Percentiles rank a stretch among this genome's conserved stretches.
phyloP scores from a whole-genome alignment of 2,797 vertebrate genomes.

The Sebastes taczanowskii region DNA sequence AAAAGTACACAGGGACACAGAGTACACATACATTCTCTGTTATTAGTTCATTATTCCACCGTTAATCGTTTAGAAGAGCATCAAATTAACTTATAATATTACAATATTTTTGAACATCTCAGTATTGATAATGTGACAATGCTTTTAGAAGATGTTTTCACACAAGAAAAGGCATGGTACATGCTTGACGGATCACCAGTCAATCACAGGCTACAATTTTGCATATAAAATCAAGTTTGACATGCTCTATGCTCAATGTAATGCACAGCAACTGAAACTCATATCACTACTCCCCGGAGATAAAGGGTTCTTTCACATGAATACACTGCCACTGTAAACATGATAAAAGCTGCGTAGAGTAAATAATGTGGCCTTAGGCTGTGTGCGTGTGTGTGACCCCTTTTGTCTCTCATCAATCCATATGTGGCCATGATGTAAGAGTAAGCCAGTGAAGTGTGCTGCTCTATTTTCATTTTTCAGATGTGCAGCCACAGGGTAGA shows the following conservation, averaged over 20 bases:
- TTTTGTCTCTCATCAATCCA: slow-evolving; percentile 61
- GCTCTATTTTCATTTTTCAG: slow-evolving; percentile 52
- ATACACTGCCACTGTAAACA: slow-evolving; percentile 9
- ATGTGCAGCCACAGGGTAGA: slow-evolving; percentile 33
- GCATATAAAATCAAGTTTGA: neutral
- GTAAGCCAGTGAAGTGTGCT: slow-evolving; percentile 26
- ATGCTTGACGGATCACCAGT: neutral
- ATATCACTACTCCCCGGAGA: neutral
- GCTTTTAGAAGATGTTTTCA: neutral
- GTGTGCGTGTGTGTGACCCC: slow-evolving; percentile 36
- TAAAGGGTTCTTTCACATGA: slow-evolving; percentile 16
- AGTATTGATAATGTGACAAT: neutral
- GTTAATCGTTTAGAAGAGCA: neutral
- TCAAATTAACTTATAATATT: neutral
- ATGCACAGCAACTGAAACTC: neutral
- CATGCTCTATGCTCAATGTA: neutral
- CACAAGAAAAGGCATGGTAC: neutral
- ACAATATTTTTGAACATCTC: neutral
- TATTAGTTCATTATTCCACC: neutral
- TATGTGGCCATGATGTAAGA: slow-evolving; percentile 39
- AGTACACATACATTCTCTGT: neutral
- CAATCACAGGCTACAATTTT: neutral
- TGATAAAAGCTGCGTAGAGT: slow-evolving; percentile 38
- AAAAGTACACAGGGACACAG: neutral
- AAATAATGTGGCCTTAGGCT: slow-evolving; percentile 47